Evolutionary conservation across 2,113 vertebrate genomes (phyloP), one percentile per base, ranked within the genome.

Genomic region (Maccullochella peelii): DNA sequence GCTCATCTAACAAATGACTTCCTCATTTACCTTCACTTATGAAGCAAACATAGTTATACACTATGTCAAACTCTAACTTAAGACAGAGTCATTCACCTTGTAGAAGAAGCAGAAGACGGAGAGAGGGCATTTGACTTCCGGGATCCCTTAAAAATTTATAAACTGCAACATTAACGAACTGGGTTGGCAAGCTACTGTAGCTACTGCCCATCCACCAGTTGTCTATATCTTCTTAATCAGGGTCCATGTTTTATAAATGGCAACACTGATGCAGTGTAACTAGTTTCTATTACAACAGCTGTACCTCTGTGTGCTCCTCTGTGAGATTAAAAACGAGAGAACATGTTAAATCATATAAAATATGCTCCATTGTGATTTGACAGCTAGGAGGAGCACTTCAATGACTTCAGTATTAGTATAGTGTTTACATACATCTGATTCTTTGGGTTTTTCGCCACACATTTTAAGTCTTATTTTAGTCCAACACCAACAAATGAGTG

Each of bases 1-100:
- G 52, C 74, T 89, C 50, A 76, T 70, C 82, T 61, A 78, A 83
- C 79, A 89, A 82, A 84, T 82, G 0, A 75, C 49, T 76, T 91
- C 84, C 75, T 86, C 47, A 38, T 82, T 90, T 75, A 61, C 23
- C 72, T 63, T 52, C 10, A 73, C 54, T 67, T 63, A 36, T 36
- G 59, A 87, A 50, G 50, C 50, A 38, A 75, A 71, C 42, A 74
- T 61, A 69, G 42, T 61, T 73, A 79, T 73, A 67, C 21, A 36
- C 44, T 25, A 27, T 61, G 66, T 82, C 54, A 74, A 84, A 74
- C 52, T 66, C 68, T 58, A 77, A 80, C 40, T 69, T 55, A 66
- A 83, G 59, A 67, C 38, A 38, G 3, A 38, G 38, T 5, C 1
- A 16, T 16, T 47, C 40, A 21, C 7, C 4, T 55, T 18, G 47